Percentiles rank a stretch among this genome's conserved stretches.
phyloP scores from a whole-genome alignment of 2,797 vertebrate species.

The Anguilla megastoma region DNA sequence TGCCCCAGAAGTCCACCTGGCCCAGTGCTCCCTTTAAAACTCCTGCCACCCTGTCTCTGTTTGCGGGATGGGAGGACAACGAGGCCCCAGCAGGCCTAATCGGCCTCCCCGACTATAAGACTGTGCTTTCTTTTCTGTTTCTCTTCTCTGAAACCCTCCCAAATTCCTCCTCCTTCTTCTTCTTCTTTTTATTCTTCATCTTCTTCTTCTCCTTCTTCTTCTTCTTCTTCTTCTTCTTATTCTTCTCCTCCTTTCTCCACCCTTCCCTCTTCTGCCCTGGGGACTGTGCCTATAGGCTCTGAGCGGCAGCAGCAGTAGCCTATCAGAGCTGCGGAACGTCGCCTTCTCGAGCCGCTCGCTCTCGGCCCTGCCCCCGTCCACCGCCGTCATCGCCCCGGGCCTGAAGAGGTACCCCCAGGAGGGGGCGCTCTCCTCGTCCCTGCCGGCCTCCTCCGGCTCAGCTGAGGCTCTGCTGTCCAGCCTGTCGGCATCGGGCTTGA shows the following conservation, averaged over 20 bases:
- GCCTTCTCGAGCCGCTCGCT: slow-evolving; percentile 63
- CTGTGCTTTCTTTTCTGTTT: slow-evolving; percentile 57
- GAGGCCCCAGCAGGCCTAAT: slow-evolving; percentile 30
- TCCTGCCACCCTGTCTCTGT: slow-evolving; percentile 37
- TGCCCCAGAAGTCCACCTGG: not conserved
- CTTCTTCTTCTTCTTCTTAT: slow-evolving; percentile 44
- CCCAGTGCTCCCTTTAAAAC: slow-evolving; percentile 41
- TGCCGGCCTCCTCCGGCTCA: slow-evolving; percentile 63
- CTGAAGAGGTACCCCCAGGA: slow-evolving; percentile 66
- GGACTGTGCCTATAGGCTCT: slow-evolving; percentile 62
- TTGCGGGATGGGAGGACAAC: slow-evolving; percentile 47
- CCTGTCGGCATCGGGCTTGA: slow-evolving; percentile 67
- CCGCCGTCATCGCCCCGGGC: slow-evolving; percentile 52
- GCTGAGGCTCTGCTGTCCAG: slow-evolving; percentile 71
- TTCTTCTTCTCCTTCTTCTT: slow-evolving; percentile 49
- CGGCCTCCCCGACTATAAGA: slow-evolving; percentile 53
- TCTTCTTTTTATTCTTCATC: slow-evolving; percentile 43
- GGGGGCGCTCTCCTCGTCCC: slow-evolving; percentile 54
- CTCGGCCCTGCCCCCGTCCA: slow-evolving; percentile 41
- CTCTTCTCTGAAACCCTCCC: slow-evolving; percentile 53
- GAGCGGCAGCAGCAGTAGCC: slow-evolving; percentile 52
- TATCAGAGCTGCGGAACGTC: slow-evolving; percentile 63
- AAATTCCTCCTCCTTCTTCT: slow-evolving; percentile 43
- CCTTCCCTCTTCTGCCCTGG: slow-evolving; percentile 34
- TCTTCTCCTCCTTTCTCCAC: slow-evolving; percentile 38